phyloP scores from a whole-genome alignment of 2,888 invertebrate genomes.

The Neoitamus cyanurus region DNA sequence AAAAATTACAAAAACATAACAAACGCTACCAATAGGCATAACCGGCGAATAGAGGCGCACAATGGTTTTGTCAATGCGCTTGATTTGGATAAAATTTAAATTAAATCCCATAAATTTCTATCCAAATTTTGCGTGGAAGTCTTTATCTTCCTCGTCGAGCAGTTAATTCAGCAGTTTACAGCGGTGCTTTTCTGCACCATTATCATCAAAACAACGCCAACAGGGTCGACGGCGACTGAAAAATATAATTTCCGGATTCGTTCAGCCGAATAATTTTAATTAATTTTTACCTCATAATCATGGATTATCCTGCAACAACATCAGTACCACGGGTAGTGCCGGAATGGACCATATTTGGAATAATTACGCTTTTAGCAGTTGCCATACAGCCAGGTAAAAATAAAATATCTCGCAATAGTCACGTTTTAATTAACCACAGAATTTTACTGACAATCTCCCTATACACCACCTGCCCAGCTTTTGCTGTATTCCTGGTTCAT shows the following conservation, averaged over 20 bases:
- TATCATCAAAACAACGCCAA: neutral
- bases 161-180: constrained; percentile 3
- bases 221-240: neutral
- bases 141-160: neutral
- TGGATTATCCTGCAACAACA: constrained; percentile 32
- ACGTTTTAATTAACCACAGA: constrained; percentile 12
- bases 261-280: constrained; percentile 9
- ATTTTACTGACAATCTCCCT: neutral
- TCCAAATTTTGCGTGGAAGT: constrained; percentile 31
- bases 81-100: constrained; percentile 48
- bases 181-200: neutral
- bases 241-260: neutral
- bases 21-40: neutral
- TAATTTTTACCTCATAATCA: constrained; percentile 38
- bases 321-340: neutral
- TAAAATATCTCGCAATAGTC: neutral
- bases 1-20: neutral
- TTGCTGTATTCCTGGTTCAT: neutral
- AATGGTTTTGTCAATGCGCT: constrained; percentile 35
- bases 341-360: constrained; percentile 35
- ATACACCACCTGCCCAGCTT: neutral
- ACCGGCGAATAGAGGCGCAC: neutral
- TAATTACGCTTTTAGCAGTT: constrained; percentile 14
- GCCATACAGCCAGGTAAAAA: constrained; percentile 43
- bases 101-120: constrained; percentile 49